Evolutionary conservation across 2,888 invertebrate genomes (phyloP), one percentile per base, ranked within the genome.

Genomic region (Patella depressa): DNA sequence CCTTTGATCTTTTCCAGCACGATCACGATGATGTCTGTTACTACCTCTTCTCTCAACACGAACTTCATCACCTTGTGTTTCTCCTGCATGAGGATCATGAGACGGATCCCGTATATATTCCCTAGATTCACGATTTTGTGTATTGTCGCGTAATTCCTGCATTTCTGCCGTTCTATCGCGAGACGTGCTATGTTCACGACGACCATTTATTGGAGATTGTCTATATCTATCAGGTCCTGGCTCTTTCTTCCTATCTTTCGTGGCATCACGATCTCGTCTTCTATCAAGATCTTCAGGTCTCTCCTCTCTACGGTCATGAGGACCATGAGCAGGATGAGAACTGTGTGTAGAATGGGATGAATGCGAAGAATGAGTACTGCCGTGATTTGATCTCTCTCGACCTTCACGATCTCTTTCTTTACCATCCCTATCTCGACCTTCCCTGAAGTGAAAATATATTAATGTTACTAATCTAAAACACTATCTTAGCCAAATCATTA

Each of bases 171-270:
- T 14, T 77, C 79, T 24, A 74, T 79, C 15, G 80, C 82, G 3
- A 69, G n/a, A 65, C 9, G 65, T 24, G 24, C 65, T 65, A 72
- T 79, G 78, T 29, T 81, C 81, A 11, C 77, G 76, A 3, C 81
- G 79, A 14, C 81, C 81, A 75, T 87, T 86, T 54, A 82, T 82
- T 9, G 85, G 83, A 34, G 85, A 81, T 79, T 85, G 86, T 76
- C 86, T 80, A 78, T 86, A 86, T 72, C 85, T 80, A 34, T 87
- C 82, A 34, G 79, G 72, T 53, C 57, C 72, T 77, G 75, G 75
- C 45, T 73, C 74, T 76, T 45, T 80, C 78, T 72, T 82, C 78
- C 70, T 78, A 45, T 73, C 75, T n/a, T 65, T 71, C 45, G 34
- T 71, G 65, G 53, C 80, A 77, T 12, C 80, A 65, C 24, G 80